phyloP scores from a whole-genome alignment of 2,888 invertebrate genomes.

The Leucophenga montana region DNA sequence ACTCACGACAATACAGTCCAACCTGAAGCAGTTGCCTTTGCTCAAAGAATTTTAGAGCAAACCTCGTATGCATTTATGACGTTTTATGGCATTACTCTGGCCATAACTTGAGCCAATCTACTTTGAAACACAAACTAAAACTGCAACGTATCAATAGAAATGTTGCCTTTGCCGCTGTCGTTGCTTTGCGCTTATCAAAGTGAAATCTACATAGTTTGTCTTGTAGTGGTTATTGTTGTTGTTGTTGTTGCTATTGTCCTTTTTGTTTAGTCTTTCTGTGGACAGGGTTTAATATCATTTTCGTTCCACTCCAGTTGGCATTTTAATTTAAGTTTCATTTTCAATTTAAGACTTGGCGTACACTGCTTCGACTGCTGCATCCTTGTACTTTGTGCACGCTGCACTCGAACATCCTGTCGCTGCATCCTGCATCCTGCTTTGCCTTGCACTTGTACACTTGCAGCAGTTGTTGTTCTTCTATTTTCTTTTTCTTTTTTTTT shows the following conservation, averaged over 20 bases:
- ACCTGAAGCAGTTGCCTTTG: too few species aligned
- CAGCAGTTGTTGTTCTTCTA: background rate
- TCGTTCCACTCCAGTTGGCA: constrained; percentile 71
- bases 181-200: constrained; percentile 3
- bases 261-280: constrained; percentile 21
- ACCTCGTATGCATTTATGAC: too few species aligned
- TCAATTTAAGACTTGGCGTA: constrained; percentile 65
- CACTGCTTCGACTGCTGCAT: background rate
- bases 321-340: constrained; percentile 71
- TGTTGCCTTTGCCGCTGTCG: too few species aligned
- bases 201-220: constrained; percentile 14
- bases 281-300: constrained; percentile 66
- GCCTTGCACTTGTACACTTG: constrained; percentile 33
- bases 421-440: constrained; percentile 46
- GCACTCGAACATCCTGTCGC: constrained; percentile 27
- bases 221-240: constrained; percentile 7
- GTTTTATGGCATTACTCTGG: too few species aligned
- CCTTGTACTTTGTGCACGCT: constrained; percentile 10
- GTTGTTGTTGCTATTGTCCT: constrained; percentile 39
- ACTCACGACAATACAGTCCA: too few species aligned
- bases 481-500: constrained; percentile 7
- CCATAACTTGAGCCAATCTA: too few species aligned
- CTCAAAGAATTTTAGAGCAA: too few species aligned
- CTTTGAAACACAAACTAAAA: too few species aligned
- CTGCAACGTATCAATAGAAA: too few species aligned